These are phyloP conservation scores for Hemistola chrysoprasaria DNA, from an alignment of 2,888 invertebrate species.

Conservation along the genomic window DNA sequence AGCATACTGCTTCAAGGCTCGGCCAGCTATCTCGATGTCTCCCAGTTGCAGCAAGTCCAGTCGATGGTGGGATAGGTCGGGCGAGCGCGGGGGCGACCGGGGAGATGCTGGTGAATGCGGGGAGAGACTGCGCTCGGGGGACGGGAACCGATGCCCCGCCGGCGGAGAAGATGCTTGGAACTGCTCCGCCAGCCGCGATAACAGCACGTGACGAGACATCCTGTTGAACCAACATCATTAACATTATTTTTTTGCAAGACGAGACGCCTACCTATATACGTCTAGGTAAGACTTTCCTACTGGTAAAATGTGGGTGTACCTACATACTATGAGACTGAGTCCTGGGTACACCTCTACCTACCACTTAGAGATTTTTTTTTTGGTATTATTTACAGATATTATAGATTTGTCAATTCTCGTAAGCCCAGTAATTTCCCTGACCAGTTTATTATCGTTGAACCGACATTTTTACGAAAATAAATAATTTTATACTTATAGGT, in stretches of 20 bases:
- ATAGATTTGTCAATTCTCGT: too few species aligned
- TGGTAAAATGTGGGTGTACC: too few species aligned
- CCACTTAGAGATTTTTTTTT: constrained; percentile 3
- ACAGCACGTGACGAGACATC: constrained; percentile 74
- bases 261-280: too few species aligned
- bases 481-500: too few species aligned
- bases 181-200: constrained; percentile 74
- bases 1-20: constrained; percentile 75
- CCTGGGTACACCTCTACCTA: too few species aligned
- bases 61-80: constrained; percentile 58
- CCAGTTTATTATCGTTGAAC: too few species aligned
- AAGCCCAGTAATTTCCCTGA: too few species aligned
- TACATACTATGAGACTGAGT: too few species aligned
- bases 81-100: constrained; percentile 60
- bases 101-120: constrained; percentile 59
- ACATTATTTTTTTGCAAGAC: too few species aligned
- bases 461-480: too few species aligned
- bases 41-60: constrained; percentile 66
- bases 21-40: constrained; percentile 72
- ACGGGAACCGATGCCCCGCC: constrained; percentile 62
- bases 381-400: too few species aligned
- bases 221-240: constrained; percentile 35
- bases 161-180: constrained; percentile 65
- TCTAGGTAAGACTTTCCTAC: too few species aligned
- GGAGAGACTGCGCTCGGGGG: constrained; percentile 67